Evolutionary conservation across 2,113 vertebrate genomes (phyloP).

Genomic region (Holacanthus passer): DNA sequence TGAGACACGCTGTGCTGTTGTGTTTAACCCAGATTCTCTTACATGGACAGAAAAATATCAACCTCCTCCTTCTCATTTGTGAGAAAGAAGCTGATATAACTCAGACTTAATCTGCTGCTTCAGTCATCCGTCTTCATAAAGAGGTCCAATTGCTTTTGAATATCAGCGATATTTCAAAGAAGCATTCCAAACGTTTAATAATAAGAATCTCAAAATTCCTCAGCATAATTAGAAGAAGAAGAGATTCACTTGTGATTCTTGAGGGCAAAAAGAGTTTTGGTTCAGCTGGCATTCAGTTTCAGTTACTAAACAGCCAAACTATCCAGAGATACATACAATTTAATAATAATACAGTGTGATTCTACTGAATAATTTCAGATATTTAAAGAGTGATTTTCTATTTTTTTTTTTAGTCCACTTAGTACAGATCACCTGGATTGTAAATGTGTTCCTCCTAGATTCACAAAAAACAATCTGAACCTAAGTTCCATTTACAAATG

Average conservation of each 20-base stretch:
- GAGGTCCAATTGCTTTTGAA: neutral
- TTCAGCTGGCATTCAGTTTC: neutral
- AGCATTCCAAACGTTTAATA: neutral
- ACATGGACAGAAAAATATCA: neutral
- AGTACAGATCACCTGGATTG: neutral
- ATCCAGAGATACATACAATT: neutral
- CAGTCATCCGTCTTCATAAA: neutral
- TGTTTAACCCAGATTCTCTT: neutral
- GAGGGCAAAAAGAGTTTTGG: neutral
- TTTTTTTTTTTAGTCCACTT: neutral
- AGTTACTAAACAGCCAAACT: neutral
- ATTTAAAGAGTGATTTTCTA: too few species aligned
- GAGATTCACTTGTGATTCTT: neutral
- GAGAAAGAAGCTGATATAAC: too few species aligned
- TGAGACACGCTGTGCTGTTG: neutral
- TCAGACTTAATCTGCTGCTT: neutral
- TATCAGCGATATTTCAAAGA: conserved; percentile 13
- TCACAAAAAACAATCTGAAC: neutral
- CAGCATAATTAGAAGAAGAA: neutral
- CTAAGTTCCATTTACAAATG: neutral
- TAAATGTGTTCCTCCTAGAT: neutral
- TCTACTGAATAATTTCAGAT: neutral
- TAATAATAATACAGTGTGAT: too few species aligned
- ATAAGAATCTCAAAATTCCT: neutral
- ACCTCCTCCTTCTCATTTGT: too few species aligned